Conservation (phyloP, 2,888 invertebrate species). For the Archips crataeganus region DNA sequence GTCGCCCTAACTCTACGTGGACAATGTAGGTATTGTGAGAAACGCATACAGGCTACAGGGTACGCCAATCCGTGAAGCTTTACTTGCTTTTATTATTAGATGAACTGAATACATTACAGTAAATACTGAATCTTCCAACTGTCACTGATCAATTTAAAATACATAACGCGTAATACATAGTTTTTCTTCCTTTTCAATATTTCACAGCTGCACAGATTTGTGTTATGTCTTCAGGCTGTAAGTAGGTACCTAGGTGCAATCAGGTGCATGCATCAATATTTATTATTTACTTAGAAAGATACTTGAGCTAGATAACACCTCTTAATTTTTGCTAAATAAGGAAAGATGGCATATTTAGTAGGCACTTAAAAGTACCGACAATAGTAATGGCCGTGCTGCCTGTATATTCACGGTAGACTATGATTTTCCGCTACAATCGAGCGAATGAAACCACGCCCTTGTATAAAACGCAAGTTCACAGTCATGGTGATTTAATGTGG, state of each 20-base stretch:
- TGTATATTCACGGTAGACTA: slow-evolving; percentile 61
- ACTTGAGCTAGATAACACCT: not conserved
- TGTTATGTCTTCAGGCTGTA: no score
- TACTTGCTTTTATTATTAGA: not conserved
- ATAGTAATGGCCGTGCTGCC: slow-evolving; percentile 45
- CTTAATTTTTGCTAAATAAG: not conserved
- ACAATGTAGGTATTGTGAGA: slow-evolving; percentile 14
- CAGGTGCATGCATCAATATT: not conserved
- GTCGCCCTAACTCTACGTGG: slow-evolving; percentile 9
- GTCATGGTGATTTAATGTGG: slow-evolving; percentile 71
- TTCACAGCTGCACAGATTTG: no score
- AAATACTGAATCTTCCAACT: not conserved
- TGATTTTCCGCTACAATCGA: slow-evolving; percentile 70
- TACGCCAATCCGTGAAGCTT: slow-evolving; percentile 37
- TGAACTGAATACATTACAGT: not conserved
- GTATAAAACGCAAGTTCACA: slow-evolving; percentile 82
- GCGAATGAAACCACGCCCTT: slow-evolving; percentile 72
- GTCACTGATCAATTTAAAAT: not conserved
- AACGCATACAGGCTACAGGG: slow-evolving; percentile 45
- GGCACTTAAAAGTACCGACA: slow-evolving; percentile 19
- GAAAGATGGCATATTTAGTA: slow-evolving; percentile 2
- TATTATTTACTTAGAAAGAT: not conserved
- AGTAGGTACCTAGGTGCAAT: no score
- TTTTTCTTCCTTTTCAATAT: no score
- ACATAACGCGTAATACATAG: no score